Percentiles rank a stretch among this genome's conserved stretches.
Conservation (phyloP, 2,797 vertebrate genomes). For the Thamnophis elegans region DNA sequence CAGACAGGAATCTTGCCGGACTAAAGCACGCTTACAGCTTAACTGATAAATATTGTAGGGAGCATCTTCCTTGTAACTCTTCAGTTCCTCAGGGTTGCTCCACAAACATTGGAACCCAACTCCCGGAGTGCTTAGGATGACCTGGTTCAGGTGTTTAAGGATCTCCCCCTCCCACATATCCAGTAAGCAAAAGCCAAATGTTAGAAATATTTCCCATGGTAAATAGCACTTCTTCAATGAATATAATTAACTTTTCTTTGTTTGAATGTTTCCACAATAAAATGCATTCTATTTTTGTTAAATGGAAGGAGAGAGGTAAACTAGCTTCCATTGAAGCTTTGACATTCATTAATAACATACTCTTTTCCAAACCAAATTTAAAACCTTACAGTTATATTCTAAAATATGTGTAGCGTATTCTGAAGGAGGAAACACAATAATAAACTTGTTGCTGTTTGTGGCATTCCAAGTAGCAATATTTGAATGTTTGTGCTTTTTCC, state of each 20-base stretch:
- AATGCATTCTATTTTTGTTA: background rate
- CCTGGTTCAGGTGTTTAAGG: background rate
- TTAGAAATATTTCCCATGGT: background rate
- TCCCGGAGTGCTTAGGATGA: background rate
- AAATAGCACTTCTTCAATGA: background rate
- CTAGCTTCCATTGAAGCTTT: background rate
- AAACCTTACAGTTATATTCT: background rate
- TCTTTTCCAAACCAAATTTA: background rate
- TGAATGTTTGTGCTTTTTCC: background rate
- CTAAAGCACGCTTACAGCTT: background rate
- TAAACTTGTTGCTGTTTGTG: background rate
- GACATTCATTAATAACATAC: background rate
- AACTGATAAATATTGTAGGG: background rate
- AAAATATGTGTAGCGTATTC: background rate
- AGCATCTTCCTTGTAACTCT: background rate
- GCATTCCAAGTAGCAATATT: background rate
- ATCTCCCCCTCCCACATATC: background rate
- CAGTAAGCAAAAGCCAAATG: background rate
- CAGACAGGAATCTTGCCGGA: background rate
- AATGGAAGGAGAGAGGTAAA: background rate
- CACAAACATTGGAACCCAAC: background rate
- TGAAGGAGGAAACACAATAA: conserved; percentile 3
- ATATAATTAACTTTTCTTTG: background rate
- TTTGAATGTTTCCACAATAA: background rate
- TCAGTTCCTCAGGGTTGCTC: background rate